Base-by-base conservation (phyloP, 2,888 invertebrate species). In the Mesoligia furuncula region DNA sequence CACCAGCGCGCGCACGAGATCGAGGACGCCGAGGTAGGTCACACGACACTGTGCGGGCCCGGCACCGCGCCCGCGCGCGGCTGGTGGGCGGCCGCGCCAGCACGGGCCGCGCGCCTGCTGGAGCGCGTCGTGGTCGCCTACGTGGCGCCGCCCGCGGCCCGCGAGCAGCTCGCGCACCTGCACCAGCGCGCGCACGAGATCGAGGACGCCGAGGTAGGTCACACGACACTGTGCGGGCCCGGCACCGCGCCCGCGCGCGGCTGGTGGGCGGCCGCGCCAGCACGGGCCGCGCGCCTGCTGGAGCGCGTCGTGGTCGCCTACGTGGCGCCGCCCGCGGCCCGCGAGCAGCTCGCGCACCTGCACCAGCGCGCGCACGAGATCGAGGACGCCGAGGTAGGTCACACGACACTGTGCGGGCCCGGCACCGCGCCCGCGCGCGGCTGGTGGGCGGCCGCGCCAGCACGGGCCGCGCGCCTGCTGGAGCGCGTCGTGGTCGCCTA, bases 21-120 rank as follows among this genome's bases (percentile, higher is more conserved):
- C 0, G 77, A 85, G 13, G 90, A 90, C 83, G 75, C 51, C 51
- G 51, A 51, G 51, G 51, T 51, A 51, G 20, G 51, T 51, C 24
- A 42, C 39, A 42, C 39, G 39, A 20, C 51, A 51, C 51, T 96
- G 98, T 84, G 98, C 98, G 71, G 76, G 88, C 87, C 85, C 98
- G 98, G 54, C 98, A 45, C 97, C 98, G 13, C 88, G 39, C 98
- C 98, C n/a, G 98, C 98, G 36, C 97, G 81, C 62, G 85, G 81
- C 62, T 85, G 81, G 85, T 73, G 79, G 98, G 73, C 98, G 98
- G 92, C 99, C 98, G 98, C 98, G 98, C 98, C 97, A 97, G 96
- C 97, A 54, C 90, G 87, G 39, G 59, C 68, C 73, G 90, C 89
- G 79, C 87, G 90, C 51, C 79, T 87, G 98, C 89, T 90, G 79